Percentiles rank a stretch among this genome's conserved stretches.
Conservation (phyloP, 2,113 vertebrate genomes). For the Sander lucioperca region DNA sequence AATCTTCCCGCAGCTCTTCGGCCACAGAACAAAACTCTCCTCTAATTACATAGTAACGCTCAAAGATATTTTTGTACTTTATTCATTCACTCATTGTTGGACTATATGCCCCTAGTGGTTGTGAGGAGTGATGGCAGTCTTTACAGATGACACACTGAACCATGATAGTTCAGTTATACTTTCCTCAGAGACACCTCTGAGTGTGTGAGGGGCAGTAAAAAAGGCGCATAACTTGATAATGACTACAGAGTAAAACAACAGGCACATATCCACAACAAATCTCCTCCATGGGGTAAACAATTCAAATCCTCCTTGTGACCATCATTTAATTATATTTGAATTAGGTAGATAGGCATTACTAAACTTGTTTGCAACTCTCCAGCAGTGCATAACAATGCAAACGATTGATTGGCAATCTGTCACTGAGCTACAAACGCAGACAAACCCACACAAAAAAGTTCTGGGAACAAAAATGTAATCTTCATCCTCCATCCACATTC, state of each 20-base stretch:
- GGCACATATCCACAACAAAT: not conserved
- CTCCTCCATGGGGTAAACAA: not conserved
- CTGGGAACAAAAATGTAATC: constrained; percentile 36
- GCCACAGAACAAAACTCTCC: not conserved
- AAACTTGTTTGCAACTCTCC: constrained; percentile 4
- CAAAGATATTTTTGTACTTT: not conserved
- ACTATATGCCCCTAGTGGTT: not conserved
- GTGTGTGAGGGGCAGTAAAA: not conserved
- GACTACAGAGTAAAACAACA: not conserved
- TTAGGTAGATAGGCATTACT: not conserved
- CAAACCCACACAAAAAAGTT: not conserved
- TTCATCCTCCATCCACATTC: constrained; percentile 35
- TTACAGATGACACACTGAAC: not conserved
- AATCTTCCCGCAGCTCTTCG: not conserved
- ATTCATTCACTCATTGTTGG: not conserved
- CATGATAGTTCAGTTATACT: not conserved
- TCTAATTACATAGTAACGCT: not conserved
- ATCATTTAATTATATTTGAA: constrained; percentile 15
- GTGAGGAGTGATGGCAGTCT: not conserved
- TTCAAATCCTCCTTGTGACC: not conserved
- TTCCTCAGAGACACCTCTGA: not conserved
- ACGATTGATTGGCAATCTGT: constrained; percentile 31
- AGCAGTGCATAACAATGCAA: not conserved
- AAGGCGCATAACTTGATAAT: not conserved
- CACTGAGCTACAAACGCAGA: constrained; percentile 23